phyloP scores from a whole-genome alignment of 2,113 vertebrate species.

The Arizona elegans region DNA sequence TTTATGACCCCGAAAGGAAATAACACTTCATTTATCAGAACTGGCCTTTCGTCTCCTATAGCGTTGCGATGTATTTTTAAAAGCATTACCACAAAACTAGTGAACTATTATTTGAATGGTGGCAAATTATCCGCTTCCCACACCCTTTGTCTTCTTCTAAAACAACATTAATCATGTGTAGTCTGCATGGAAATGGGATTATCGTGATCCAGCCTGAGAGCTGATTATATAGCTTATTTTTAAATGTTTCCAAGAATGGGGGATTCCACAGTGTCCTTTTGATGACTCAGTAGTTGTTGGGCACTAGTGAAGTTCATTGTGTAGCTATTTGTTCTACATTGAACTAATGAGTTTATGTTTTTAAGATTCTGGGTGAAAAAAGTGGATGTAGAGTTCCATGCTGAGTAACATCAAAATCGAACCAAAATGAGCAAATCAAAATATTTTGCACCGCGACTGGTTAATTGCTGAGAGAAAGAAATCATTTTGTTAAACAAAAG shows the following conservation, averaged over 20 bases:
- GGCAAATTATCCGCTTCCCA: background rate
- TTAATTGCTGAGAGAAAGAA: background rate
- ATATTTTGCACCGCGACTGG: background rate
- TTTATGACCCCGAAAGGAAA: background rate
- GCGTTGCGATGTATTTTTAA: background rate
- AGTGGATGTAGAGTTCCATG: background rate
- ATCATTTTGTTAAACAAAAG: background rate
- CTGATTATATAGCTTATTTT: background rate
- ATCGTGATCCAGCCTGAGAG: conserved; percentile 13
- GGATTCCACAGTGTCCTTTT: background rate
- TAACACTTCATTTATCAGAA: background rate
- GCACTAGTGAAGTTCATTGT: background rate
- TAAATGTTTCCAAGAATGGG: background rate
- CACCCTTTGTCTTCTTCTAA: background rate
- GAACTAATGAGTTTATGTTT: background rate
- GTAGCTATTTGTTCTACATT: background rate
- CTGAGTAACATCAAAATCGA: background rate
- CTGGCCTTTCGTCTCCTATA: background rate
- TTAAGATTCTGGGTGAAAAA: background rate
- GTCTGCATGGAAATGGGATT: conserved; percentile 28
- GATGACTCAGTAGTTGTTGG: background rate
- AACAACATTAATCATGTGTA: background rate
- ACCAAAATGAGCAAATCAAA: background rate
- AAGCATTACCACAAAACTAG: background rate
- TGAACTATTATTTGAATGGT: background rate